phyloP scores from a whole-genome alignment of 2,797 vertebrate species.

The Pagetopsis macropterus region DNA sequence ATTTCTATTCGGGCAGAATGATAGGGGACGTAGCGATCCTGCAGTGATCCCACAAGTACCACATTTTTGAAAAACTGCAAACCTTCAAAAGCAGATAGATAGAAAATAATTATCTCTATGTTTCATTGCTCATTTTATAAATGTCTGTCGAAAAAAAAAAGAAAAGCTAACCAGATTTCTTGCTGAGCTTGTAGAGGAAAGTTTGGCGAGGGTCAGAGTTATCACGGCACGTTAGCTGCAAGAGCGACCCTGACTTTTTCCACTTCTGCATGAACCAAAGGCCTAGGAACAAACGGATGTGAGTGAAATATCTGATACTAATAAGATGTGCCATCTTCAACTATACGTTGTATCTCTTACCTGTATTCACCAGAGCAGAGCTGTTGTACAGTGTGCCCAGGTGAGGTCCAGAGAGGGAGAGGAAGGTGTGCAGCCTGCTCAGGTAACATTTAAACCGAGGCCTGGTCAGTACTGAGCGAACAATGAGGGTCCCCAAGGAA shows the following conservation, averaged over 20 bases:
- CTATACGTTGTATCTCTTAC: constrained; percentile 71
- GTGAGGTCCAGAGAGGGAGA: constrained; percentile 97
- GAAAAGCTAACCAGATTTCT: constrained; percentile 90
- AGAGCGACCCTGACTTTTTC: constrained; percentile 98
- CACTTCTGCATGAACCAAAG: constrained; percentile 99
- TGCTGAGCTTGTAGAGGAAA: constrained; percentile 98
- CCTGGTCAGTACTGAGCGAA: constrained; percentile 95
- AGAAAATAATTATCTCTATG: constrained; percentile 8
- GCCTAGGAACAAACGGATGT: constrained; percentile 77
- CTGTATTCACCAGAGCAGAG: constrained; percentile 98
- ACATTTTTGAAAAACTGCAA: constrained; percentile 98
- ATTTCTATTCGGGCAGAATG: constrained; percentile 99
- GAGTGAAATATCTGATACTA: neutral
- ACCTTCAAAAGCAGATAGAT: constrained; percentile 79
- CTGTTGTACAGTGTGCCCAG: constrained; percentile 98
- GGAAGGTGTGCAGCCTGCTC: constrained; percentile 95
- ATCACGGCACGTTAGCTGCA: constrained; percentile 96
- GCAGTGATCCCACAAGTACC: constrained; percentile 95
- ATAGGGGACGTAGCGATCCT: constrained; percentile 98
- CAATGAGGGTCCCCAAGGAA: constrained; percentile 97
- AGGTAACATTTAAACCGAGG: constrained; percentile 98
- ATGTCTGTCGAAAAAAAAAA: neutral
- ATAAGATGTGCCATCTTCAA: neutral
- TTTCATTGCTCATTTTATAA: neutral
- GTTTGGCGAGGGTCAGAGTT: constrained; percentile 98